Conservation (phyloP, 1,140 invertebrate genomes). For the Orussus abietinus region DNA sequence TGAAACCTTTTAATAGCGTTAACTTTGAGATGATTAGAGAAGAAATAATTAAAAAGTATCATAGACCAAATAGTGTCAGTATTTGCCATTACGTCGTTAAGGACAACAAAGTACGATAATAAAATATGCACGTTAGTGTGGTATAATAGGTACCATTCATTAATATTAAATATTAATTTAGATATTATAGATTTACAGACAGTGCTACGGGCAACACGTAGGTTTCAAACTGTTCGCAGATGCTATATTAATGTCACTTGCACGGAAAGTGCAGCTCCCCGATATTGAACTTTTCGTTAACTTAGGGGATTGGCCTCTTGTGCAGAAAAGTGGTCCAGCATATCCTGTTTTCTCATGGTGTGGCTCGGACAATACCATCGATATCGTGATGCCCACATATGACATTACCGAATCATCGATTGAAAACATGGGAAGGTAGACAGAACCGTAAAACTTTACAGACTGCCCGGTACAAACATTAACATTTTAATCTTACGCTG, state of each 20-base stretch:
- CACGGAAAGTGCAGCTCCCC: constrained; percentile 78
- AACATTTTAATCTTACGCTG: constrained; percentile 3
- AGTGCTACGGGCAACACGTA: constrained; percentile 91
- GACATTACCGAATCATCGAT: constrained; percentile 89
- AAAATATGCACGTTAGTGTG: no score
- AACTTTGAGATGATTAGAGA: constrained; percentile 68
- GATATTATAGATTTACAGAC: constrained; percentile 65
- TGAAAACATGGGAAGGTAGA: constrained; percentile 84
- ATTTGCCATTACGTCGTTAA: constrained; percentile 89
- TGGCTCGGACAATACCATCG: constrained; percentile 76
- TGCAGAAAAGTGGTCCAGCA: constrained; percentile 54
- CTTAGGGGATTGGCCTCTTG: constrained; percentile 92
- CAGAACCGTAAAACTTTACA: constrained; percentile 8
- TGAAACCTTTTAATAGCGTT: constrained; percentile 66
- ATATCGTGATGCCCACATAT: constrained; percentile 94
- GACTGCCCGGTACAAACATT: constrained; percentile 1
- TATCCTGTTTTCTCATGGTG: constrained; percentile 97
- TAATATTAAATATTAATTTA: constrained; percentile 10
- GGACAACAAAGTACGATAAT: constrained; percentile 69
- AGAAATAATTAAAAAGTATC: constrained; percentile 62
- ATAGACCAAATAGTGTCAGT: constrained; percentile 74
- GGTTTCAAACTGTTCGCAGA: constrained; percentile 96
- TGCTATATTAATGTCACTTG: constrained; percentile 77
- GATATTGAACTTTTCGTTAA: constrained; percentile 91
- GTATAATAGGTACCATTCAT: constrained; percentile 7